Conservation (phyloP, 2,113 vertebrate genomes). For the Collichthys lucidus region DNA sequence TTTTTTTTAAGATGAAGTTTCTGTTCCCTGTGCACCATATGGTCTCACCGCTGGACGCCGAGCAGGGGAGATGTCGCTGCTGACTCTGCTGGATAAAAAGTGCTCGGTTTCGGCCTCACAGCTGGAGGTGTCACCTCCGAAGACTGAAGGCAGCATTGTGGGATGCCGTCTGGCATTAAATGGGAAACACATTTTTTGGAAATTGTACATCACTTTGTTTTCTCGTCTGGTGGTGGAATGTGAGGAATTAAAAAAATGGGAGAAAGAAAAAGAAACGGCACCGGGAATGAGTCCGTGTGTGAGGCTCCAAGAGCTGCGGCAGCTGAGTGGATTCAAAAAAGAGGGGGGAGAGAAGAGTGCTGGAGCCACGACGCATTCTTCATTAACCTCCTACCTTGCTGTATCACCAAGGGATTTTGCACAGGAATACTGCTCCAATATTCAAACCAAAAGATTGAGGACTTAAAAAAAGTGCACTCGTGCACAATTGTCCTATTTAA, state of each 20-base stretch:
- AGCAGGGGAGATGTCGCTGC: slow-evolving; percentile 60
- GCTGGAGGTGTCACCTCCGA: slow-evolving; percentile 82
- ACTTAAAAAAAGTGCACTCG: background rate
- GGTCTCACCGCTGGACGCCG: slow-evolving; percentile 64
- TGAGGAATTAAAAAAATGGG: slow-evolving; percentile 66
- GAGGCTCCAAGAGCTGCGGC: slow-evolving; percentile 15
- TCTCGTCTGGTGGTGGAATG: slow-evolving; percentile 83
- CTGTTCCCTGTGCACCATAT: slow-evolving; percentile 63
- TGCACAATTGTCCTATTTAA: background rate
- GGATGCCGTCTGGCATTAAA: slow-evolving; percentile 79
- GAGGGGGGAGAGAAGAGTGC: background rate
- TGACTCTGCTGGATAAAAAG: slow-evolving; percentile 73
- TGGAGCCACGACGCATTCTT: slow-evolving; percentile 56
- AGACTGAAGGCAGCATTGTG: slow-evolving; percentile 68
- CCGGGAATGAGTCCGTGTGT: slow-evolving; percentile 31
- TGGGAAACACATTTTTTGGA: slow-evolving; percentile 90
- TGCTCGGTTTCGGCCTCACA: slow-evolving; percentile 75
- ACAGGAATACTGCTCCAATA: slow-evolving; percentile 14
- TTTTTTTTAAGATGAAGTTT: slow-evolving; percentile 17
- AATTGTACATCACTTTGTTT: slow-evolving; percentile 79
- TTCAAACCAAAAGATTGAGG: background rate
- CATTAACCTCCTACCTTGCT: slow-evolving; percentile 35
- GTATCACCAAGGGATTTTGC: slow-evolving; percentile 28
- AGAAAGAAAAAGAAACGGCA: slow-evolving; percentile 1
- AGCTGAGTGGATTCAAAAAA: slow-evolving; percentile 32